phyloP scores from a whole-genome alignment of 2,113 vertebrate species.

The Tretioscincus oriximinensis region DNA sequence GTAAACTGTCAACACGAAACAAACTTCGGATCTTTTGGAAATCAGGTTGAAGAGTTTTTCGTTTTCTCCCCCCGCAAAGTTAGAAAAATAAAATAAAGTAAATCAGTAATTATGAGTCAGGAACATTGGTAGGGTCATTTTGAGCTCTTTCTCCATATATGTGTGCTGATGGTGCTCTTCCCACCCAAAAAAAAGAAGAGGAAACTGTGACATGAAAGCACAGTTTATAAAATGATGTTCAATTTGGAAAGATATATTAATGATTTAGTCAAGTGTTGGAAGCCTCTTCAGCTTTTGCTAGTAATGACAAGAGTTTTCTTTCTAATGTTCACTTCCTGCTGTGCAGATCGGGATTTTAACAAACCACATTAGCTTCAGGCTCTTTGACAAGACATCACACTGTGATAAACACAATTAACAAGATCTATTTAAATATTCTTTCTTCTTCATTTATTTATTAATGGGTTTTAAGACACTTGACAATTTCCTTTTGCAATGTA shows the following conservation, averaged over 20 bases:
- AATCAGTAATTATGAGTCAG: neutral
- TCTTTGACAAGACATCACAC: constrained; percentile 71
- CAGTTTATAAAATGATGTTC: constrained; percentile 17
- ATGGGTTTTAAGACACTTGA: constrained; percentile 54
- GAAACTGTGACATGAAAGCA: constrained; percentile 15
- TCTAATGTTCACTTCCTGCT: constrained; percentile 63
- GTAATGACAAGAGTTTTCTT: constrained; percentile 60
- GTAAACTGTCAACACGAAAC: neutral
- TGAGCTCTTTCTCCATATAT: neutral
- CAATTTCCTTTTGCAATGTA: constrained; percentile 13
- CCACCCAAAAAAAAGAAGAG: neutral
- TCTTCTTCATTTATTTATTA: constrained; percentile 67
- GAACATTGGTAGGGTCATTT: neutral
- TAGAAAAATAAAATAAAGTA: neutral
- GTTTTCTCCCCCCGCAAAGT: neutral
- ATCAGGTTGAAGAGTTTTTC: neutral
- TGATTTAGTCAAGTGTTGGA: constrained; percentile 59
- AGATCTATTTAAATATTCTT: constrained; percentile 62
- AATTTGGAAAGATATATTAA: constrained; percentile 55
- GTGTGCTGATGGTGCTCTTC: neutral
- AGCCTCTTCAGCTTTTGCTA: constrained; percentile 47
- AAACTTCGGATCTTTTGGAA: neutral
- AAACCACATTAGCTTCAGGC: constrained; percentile 63
- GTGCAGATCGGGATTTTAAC: constrained; percentile 64
- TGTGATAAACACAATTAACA: constrained; percentile 76